These are phyloP conservation scores for Hecatera dysodea DNA, from an alignment of 2,888 invertebrate genomes.

Conservation along the genomic window DNA sequence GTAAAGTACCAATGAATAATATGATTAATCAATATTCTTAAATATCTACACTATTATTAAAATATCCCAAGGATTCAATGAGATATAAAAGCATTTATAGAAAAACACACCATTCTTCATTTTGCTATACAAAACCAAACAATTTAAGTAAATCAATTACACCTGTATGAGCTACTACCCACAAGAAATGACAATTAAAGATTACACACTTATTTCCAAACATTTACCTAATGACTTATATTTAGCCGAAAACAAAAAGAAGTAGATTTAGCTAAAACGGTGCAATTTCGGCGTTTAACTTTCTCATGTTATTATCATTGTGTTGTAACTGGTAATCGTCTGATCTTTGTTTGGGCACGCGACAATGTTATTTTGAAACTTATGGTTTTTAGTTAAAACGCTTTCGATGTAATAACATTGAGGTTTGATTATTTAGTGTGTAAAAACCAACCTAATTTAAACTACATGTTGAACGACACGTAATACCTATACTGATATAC, in stretches of 20 bases:
- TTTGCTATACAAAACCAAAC: neutral
- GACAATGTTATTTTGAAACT: constrained; percentile 31
- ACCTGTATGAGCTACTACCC: neutral
- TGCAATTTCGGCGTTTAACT: constrained; percentile 78
- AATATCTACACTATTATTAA: no score
- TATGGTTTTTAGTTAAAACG: no score
- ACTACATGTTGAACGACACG: constrained; percentile 11
- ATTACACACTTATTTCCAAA: constrained; percentile 37
- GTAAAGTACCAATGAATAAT: no score
- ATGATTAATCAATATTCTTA: neutral
- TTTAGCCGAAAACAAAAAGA: constrained; percentile 62
- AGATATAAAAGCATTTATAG: neutral
- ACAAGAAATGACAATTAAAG: constrained; percentile 27
- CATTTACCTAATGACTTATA: constrained; percentile 61
- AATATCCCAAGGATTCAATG: neutral
- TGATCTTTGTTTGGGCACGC: constrained; percentile 63
- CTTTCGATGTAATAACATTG: no score
- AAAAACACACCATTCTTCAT: neutral
- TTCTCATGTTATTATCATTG: constrained; percentile 72
- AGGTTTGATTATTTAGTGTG: constrained; percentile 13
- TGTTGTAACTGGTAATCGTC: constrained; percentile 65
- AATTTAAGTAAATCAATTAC: neutral
- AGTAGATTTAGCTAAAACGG: constrained; percentile 68
- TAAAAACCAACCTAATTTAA: constrained; percentile 20
- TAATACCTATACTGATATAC: no score